Base-by-base conservation (phyloP, 2,113 vertebrate species). In the Heterotis niloticus region DNA sequence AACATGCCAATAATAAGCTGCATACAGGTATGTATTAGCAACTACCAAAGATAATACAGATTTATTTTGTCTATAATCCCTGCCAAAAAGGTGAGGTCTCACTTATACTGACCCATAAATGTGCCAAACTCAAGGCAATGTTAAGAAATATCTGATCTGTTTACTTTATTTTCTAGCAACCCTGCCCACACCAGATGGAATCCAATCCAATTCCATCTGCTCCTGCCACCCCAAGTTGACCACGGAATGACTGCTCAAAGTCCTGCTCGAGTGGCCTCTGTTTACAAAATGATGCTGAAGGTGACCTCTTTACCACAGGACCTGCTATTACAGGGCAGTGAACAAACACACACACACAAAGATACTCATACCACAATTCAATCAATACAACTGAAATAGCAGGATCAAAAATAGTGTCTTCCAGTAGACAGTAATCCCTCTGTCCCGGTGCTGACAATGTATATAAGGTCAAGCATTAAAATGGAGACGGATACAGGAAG, bases 391-490 rank as follows among this genome's bases (percentile, higher is more conserved):
- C 54, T 26, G 71, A 26, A 74, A 74, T 57, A 18, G 24, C 24
- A 74, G 54, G 14, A 51, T 54, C 54, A 28, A 74, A 74, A 20
- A 74, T 74, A 74, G 54, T 74, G 18, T 26, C 71, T 59, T 51
- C n/a, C 57, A 51, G 71, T 24, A 74, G 18, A 28, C 20, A 28
- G 26, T 17, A 74, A 24, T 57, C 71, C 24, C 24, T n/a, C 18
- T 28, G 5, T 56, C 13, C 71, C 52, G 71, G 57, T 74, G 13
- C n/a, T 57, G 54, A 74, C 34, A 44, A 74, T 3, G 11, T 11
- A 74, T 24, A 74, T 74, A 59, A 74, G 71, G 71, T 74, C 71
- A 74, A 59, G 56, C 24, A 56, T 54, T 59, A 28, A 20, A 59
- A 64, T 57, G 78, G n/a, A 24, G 68, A 81, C 23, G n/a, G 23